Percentiles rank a stretch among this genome's conserved stretches.
Evolutionary conservation across 2,888 invertebrate species (phyloP).

Genomic region (Metopia argyrocephala): DNA sequence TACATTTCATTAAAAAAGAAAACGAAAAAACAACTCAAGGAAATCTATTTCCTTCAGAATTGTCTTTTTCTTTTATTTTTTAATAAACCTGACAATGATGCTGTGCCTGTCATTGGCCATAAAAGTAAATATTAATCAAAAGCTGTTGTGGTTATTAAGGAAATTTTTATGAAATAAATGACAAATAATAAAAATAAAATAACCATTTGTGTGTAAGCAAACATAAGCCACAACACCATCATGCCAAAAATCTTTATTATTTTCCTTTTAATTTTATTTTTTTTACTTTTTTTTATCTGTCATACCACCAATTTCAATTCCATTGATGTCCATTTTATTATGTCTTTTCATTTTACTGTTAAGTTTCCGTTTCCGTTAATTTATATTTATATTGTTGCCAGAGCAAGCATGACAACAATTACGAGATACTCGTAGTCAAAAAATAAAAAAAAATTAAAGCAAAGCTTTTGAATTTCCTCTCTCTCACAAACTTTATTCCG

Average conservation of each 20-base stretch:
- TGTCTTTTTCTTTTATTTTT: background rate
- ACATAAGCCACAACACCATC: background rate
- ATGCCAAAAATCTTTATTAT: background rate
- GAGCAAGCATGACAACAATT: slow-evolving; percentile 33
- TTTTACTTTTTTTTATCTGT: background rate
- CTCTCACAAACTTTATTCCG: background rate
- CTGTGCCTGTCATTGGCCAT: background rate
- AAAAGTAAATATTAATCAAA: slow-evolving; percentile 35
- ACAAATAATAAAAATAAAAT: slow-evolving; percentile 6
- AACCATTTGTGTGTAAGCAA: background rate
- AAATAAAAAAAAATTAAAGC: background rate
- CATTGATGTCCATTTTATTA: slow-evolving; percentile 16
- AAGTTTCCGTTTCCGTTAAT: slow-evolving; percentile 57
- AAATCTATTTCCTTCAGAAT: too few relatives aligned
- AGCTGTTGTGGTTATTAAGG: slow-evolving; percentile 41
- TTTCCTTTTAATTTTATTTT: background rate
- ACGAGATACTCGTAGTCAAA: background rate
- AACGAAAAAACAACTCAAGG: too few relatives aligned
- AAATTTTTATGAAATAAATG: slow-evolving; percentile 48
- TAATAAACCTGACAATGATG: background rate
- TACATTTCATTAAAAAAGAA: too few relatives aligned
- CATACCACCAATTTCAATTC: background rate
- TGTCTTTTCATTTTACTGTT: background rate
- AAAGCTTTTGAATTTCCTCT: background rate
- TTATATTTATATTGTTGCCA: slow-evolving; percentile 36